These are phyloP conservation scores for Phengaris alcon DNA, from an alignment of 2,888 invertebrate species.

Conservation along the genomic window DNA sequence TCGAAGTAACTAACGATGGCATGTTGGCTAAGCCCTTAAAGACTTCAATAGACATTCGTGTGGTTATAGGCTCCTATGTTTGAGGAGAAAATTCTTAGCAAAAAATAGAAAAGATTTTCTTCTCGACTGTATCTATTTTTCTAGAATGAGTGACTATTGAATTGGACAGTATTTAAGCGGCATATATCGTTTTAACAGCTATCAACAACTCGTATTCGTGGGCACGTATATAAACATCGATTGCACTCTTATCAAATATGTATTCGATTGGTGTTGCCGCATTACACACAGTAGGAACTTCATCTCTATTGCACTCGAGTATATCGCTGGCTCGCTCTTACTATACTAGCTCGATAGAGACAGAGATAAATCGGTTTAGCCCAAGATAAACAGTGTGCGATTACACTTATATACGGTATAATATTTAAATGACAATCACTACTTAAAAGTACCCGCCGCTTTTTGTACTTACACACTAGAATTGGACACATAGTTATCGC, in stretches of 20 bases:
- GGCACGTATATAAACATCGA: constrained; percentile 13
- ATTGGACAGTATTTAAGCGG: constrained; percentile 7
- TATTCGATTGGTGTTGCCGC: constrained; percentile 35
- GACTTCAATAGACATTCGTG: constrained; percentile 28
- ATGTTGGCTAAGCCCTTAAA: background rate
- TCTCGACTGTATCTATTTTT: background rate
- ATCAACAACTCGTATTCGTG: background rate
- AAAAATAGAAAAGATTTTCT: constrained; percentile 17
- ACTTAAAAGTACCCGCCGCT: constrained; percentile 30
- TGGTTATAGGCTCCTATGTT: background rate
- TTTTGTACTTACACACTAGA: constrained; percentile 26
- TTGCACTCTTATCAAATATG: constrained; percentile 30
- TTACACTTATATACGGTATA: constrained; percentile 24
- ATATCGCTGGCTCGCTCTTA: constrained; percentile 35
- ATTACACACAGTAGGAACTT: constrained; percentile 40
- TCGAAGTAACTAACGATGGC: no score
- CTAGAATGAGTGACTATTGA: background rate
- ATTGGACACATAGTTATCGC: background rate
- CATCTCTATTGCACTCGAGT: constrained; percentile 40
- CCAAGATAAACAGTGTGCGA: constrained; percentile 28
- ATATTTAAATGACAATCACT: constrained; percentile 25
- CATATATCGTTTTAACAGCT: background rate
- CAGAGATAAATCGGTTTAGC: constrained; percentile 26
- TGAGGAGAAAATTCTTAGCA: constrained; percentile 21
- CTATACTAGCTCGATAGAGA: constrained; percentile 25